Base-by-base conservation (phyloP, 2,113 vertebrate species). In the Hyaena hyaena region DNA sequence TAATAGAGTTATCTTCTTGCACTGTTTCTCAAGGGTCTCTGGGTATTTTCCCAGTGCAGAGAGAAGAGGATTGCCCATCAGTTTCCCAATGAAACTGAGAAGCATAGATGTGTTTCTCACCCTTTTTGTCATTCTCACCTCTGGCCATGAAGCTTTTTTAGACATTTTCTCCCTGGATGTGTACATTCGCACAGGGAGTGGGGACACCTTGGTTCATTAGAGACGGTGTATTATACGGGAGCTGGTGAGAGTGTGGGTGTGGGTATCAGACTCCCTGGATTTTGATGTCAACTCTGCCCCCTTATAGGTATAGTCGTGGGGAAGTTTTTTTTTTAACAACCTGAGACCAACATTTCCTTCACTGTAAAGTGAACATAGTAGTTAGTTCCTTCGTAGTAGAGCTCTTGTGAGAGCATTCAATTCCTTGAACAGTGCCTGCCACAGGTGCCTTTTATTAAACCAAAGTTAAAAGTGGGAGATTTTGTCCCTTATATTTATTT, bases 231-330 rank as follows among this genome's bases (percentile, higher is more conserved):
- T 12, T 17, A 12, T 4, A 21, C 16, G 55, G 33, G 7, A 1
- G 8, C 35, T 58, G 0, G 16, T 50, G n/a, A 71, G 17, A 3
- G 68, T 39, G 45, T 65, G 24, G 5, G 69, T 77, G 77, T 84
- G 33, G 73, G 11, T 8, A 43, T 65, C 45, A 48, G 71, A 45
- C n/a, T 12, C 50, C 80, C 33, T 9, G 3, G 35, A 48, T 69
- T 66, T 66, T 31, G 0, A 33, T n/a, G 2, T 53, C 66, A 87
- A 1, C 23, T 33, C 58, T 76, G 12, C 7, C 5, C 23, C 24
- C 19, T 26, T 10, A 1, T 48, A 8, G 14, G 5, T 76, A 31
- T n/a, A 9, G 16, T 63, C 2, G 0, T 16, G 12, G 45, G 43
- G 28, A 68, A 68, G 26, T 21, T 21, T 58, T 58, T 58, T 58